phyloP scores from a whole-genome alignment of 1,140 invertebrate genomes.

The Littorina saxatilis region DNA sequence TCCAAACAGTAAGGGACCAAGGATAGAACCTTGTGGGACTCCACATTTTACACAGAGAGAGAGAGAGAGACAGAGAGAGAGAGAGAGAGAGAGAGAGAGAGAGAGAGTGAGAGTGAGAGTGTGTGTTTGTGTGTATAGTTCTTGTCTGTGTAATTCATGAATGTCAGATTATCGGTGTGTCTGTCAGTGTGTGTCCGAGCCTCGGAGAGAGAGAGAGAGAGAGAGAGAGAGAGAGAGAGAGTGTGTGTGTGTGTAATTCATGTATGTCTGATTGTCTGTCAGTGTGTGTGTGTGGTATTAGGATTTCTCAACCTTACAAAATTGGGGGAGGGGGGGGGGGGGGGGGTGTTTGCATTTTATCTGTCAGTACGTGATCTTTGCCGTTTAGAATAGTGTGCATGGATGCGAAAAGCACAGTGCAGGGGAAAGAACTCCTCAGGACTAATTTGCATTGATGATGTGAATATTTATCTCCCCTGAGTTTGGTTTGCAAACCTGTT shows the following conservation, averaged over 20 bases:
- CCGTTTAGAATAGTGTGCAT: neutral
- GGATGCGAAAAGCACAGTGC: neutral
- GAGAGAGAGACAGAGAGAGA: neutral
- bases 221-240: too few species aligned
- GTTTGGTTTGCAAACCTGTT: too few species aligned
- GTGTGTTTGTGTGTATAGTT: neutral
- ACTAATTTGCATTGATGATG: neutral
- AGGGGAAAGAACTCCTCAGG: too few species aligned
- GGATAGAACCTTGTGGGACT: too few species aligned
- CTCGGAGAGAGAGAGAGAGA: too few species aligned
- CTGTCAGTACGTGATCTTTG: neutral
- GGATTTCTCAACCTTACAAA: neutral
- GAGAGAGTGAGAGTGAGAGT: neutral
- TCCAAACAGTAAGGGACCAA: too few species aligned
- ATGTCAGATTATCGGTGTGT: neutral
- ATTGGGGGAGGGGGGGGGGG: neutral
- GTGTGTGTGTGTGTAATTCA: too few species aligned
- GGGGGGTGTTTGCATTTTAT: neutral
- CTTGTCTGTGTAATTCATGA: neutral
- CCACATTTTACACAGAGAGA: too few species aligned
- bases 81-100: neutral
- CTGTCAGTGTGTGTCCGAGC: neutral
- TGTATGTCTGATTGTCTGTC: neutral
- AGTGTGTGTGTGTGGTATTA: constrained; percentile 15
- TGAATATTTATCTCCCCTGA: neutral